Base-by-base conservation (phyloP, 2,888 invertebrate species). In the Yponomeuta plumbellus region DNA sequence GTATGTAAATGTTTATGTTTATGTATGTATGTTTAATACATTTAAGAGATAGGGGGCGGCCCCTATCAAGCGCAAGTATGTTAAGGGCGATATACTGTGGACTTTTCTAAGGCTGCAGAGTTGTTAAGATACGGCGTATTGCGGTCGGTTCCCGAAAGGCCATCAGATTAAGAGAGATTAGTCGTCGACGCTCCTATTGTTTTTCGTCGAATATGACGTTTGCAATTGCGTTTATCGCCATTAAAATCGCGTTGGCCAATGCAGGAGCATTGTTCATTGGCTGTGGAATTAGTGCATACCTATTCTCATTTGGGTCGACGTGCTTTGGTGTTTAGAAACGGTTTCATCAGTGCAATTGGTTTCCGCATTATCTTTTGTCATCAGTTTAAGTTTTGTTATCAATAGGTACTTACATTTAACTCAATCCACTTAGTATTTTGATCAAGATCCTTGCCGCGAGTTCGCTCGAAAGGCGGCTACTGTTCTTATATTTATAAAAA, bases 171-270 rank as follows among this genome's bases (percentile, higher is more conserved):
- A 65, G 63, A 65, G 67, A 71, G 74, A 76, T 78, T 76, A 78
- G 74, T 52, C 67, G 34, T 70, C 72, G 77, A 74, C 78, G 71
- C 70, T 68, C 71, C 76, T 74, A 82, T 81, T 83, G 83, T 83
- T 77, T 78, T 77, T 73, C 44, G 75, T 71, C 70, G 65, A 70
- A 71, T 73, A 71, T 69, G 69, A 69, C 69, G 67, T 66, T 58
- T 66, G 68, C 66, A 66, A 67, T 64, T 70, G 72, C 71, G 70
- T 69, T 71, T 69, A 68, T 64, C 66, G 59, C 59, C 70, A 70
- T 71, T 58, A 70, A 70, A 68, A 70, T 66, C 61, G 68, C 34
- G 69, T 73, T 74, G 70, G 71, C 40, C 68, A 71, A 74, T 74
- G 68, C 74, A 72, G 73, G 73, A 69, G 68, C 70, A 72, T 73